Percentiles rank a stretch among this genome's conserved stretches.
phyloP scores from a whole-genome alignment of 2,888 invertebrate genomes.

The Netelia virgata region DNA sequence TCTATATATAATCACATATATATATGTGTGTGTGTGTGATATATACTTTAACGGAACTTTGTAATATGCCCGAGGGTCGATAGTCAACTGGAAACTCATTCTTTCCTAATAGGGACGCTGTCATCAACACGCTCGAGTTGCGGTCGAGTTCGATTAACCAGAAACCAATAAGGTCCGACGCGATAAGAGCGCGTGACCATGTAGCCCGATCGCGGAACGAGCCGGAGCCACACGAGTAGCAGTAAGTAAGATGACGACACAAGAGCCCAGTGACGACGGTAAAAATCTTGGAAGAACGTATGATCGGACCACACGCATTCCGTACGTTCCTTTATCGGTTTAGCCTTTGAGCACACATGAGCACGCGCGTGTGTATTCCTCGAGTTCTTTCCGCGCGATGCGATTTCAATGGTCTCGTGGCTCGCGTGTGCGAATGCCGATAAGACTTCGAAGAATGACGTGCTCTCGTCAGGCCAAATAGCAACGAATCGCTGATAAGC shows the following conservation, averaged over 20 bases:
- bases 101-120: conserved; percentile 48
- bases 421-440: conserved; percentile 43
- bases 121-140: conserved; percentile 76
- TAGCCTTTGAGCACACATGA: conserved; percentile 22
- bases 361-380: neutral
- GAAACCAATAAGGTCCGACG: conserved; percentile 77
- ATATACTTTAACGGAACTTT: conserved; percentile 23
- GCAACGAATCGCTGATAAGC: conserved; percentile 4
- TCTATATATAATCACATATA: conserved; percentile 1
- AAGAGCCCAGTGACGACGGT: conserved; percentile 23
- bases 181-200: conserved; percentile 57
- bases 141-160: conserved; percentile 75
- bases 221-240: neutral
- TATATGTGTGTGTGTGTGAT: neutral
- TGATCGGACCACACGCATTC: conserved; percentile 16
- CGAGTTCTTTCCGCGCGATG: neutral
- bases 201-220: conserved; percentile 2
- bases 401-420: conserved; percentile 11
- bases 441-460: conserved; percentile 47
- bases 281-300: conserved; percentile 10
- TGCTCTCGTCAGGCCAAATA: conserved; percentile 11
- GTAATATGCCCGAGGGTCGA: conserved; percentile 15
- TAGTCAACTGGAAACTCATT: conserved; percentile 40
- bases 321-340: neutral
- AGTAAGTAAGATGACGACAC: conserved; percentile 14